These are phyloP conservation scores for Toxotes jaculatrix DNA, from an alignment of 2,113 vertebrate species.

Conservation along the genomic window DNA sequence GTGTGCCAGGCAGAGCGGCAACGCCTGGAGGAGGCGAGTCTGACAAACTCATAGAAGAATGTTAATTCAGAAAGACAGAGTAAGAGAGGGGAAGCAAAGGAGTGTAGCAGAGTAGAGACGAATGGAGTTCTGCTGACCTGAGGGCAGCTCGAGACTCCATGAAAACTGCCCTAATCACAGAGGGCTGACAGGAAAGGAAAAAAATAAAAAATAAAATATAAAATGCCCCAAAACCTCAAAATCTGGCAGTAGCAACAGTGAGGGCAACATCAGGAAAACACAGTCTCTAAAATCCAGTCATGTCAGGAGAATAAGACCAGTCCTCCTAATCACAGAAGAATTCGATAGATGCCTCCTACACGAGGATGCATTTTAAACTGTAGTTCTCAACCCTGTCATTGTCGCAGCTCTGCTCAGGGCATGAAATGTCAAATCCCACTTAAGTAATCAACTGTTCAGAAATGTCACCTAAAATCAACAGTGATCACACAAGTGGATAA, in stretches of 20 bases:
- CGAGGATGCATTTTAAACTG: slow-evolving; percentile 4
- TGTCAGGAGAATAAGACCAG: slow-evolving; percentile 1
- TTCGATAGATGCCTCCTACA: slow-evolving; percentile 17
- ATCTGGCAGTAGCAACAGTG: not conserved
- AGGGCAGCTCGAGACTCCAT: slow-evolving; percentile 8
- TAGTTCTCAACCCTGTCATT: slow-evolving; percentile 10
- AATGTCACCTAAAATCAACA: slow-evolving; percentile 55
- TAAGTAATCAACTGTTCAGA: slow-evolving; percentile 66
- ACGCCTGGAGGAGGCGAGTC: slow-evolving; percentile 31
- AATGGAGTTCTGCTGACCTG: slow-evolving; percentile 41
- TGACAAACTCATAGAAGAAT: slow-evolving; percentile 46
- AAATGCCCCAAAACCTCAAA: slow-evolving; percentile 3
- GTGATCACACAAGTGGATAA: slow-evolving; percentile 4
- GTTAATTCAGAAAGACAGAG: slow-evolving; percentile 50
- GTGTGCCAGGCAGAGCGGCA: slow-evolving; percentile 49
- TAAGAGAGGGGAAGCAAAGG: not conserved
- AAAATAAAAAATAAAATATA: slow-evolving; percentile 3
- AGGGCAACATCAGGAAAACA: not conserved
- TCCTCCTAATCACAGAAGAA: slow-evolving; percentile 39
- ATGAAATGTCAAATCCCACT: slow-evolving; percentile 65
- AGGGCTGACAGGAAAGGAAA: slow-evolving; percentile 12
- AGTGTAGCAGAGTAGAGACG: slow-evolving; percentile 8
- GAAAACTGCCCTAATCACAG: slow-evolving; percentile 35
- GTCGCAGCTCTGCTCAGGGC: slow-evolving; percentile 20
- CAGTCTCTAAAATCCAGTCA: not conserved